Evolutionary conservation across 2,113 vertebrate genomes (phyloP).

Genomic region (Seriola quinqueradiata): DNA sequence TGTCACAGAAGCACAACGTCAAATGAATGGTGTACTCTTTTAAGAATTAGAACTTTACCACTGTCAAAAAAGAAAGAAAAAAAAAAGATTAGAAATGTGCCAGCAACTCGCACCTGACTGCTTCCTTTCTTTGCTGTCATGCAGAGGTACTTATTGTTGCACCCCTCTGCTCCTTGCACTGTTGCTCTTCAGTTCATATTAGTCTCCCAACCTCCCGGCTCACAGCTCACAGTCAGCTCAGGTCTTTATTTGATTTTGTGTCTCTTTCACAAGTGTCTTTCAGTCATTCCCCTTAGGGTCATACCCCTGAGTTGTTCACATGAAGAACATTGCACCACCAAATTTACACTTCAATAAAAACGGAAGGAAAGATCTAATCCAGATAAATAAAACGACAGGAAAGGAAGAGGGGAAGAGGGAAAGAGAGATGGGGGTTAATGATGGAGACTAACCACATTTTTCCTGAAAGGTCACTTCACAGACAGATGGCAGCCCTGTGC

Average conservation of each 20-base stretch:
- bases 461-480: slow-evolving; percentile 87
- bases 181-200: slow-evolving; percentile 23
- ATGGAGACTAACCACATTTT: slow-evolving; percentile 81
- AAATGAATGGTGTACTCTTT: not conserved
- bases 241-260: slow-evolving; percentile 78
- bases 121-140: not conserved
- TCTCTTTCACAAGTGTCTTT: slow-evolving; percentile 77
- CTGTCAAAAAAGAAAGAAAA: not conserved
- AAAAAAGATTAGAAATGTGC: not conserved
- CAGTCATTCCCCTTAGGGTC: slow-evolving; percentile 76
- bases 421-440: slow-evolving; percentile 49
- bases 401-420: not conserved
- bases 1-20: not conserved
- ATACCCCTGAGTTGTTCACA: slow-evolving; percentile 75
- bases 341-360: slow-evolving; percentile 60
- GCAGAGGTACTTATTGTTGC: slow-evolving; percentile 21
- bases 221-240: slow-evolving; percentile 27
- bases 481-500: slow-evolving; percentile 79
- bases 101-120: not conserved
- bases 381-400: slow-evolving; percentile 18
- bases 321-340: slow-evolving; percentile 65
- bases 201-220: slow-evolving; percentile 14
- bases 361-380: slow-evolving; percentile 16
- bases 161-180: not conserved
- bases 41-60: not conserved